Conservation (phyloP, 2,113 vertebrate genomes). For the Rhinolophus sinicus region DNA sequence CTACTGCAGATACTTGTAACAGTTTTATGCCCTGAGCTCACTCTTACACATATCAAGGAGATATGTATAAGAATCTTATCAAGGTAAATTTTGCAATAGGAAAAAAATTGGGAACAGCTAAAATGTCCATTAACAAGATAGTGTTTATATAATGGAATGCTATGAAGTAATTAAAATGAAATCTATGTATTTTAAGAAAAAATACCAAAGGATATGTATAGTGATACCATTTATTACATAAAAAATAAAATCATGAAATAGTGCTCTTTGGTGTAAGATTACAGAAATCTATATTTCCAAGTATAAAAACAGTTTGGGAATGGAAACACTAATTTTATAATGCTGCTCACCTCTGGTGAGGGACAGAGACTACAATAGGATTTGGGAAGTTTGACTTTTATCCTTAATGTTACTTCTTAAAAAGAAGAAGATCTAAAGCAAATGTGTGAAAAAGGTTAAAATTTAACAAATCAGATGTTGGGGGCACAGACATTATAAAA, state of each 20-base stretch:
- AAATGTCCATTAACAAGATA: not conserved
- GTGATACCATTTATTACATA: not conserved
- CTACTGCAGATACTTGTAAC: not conserved
- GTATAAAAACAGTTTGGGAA: not conserved
- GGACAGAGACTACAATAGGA: not conserved
- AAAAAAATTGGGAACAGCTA: not conserved
- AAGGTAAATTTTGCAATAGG: not conserved
- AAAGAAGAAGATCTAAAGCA: not conserved
- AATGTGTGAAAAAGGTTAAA: not conserved
- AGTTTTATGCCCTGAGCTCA: not conserved
- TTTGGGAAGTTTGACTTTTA: not conserved
- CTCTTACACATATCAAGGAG: not conserved
- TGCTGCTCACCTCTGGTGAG: not conserved
- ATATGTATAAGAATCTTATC: not conserved
- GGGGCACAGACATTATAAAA: not conserved
- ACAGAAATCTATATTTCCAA: not conserved
- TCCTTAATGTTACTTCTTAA: not conserved
- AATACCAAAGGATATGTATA: not conserved
- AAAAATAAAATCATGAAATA: conserved; percentile 2
- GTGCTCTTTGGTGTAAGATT: not conserved
- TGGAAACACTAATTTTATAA: not conserved
- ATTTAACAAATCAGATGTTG: not conserved
- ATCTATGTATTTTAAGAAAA: not conserved
- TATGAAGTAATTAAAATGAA: conserved; percentile 15
- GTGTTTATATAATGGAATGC: not conserved